phyloP scores from a whole-genome alignment of 35 echinoderm and acorn worm species.

The Heliocidaris erythrogramma region DNA sequence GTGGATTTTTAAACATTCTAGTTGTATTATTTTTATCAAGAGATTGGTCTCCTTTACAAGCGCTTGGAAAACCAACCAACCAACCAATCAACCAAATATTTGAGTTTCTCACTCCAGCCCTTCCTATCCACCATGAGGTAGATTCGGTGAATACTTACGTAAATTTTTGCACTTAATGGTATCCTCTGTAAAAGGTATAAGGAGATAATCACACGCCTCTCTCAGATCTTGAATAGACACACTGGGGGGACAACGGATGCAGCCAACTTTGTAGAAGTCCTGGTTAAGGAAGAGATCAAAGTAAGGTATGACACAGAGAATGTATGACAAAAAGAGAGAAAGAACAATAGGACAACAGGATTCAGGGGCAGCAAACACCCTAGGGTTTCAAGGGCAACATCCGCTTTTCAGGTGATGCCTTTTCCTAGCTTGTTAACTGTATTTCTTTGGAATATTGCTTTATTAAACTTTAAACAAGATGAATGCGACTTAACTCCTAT shows the following conservation, averaged over 20 bases:
- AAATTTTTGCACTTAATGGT: slow-evolving; percentile 95
- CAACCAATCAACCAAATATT: too few species aligned
- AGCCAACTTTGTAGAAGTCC: slow-evolving; percentile 90
- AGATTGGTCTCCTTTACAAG: too few species aligned
- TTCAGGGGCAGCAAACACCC: background rate
- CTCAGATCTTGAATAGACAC: slow-evolving; percentile 82
- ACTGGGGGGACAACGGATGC: slow-evolving; percentile 87
- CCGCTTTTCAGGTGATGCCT: background rate
- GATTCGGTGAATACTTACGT: slow-evolving; percentile 61
- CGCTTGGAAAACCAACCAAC: too few species aligned
- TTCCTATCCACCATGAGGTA: too few species aligned
- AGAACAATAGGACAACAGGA: background rate
- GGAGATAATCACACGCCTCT: slow-evolving; percentile 97
- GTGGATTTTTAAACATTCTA: too few species aligned
- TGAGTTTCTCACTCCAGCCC: too few species aligned
- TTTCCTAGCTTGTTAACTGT: too few species aligned
- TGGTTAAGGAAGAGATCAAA: slow-evolving; percentile 36
- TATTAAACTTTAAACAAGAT: too few species aligned
- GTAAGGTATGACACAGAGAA: background rate
- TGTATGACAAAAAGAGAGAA: too few species aligned
- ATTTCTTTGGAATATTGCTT: too few species aligned
- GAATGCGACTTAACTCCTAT: too few species aligned
- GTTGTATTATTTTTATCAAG: too few species aligned
- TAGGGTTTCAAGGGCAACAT: background rate
- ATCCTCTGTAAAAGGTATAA: slow-evolving; percentile 84